phyloP scores from a whole-genome alignment of 2,113 vertebrate genomes.

The Centrocercus urophasianus region DNA sequence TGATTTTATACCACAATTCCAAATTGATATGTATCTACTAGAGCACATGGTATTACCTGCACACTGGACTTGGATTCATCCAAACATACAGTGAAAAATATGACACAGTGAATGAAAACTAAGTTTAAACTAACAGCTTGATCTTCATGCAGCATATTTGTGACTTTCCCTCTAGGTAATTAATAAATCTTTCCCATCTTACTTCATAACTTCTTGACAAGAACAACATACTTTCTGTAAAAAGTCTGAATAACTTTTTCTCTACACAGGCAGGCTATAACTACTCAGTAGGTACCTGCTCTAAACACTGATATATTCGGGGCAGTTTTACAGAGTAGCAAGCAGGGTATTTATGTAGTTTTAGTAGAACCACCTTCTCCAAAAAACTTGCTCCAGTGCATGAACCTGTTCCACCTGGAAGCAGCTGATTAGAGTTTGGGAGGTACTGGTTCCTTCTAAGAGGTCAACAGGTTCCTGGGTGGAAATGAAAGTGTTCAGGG shows the following conservation, averaged over 20 bases:
- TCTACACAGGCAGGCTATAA: background rate
- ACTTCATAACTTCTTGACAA: background rate
- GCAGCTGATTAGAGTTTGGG: background rate
- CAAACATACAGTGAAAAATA: background rate
- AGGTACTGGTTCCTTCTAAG: background rate
- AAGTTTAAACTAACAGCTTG: background rate
- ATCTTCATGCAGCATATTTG: background rate
- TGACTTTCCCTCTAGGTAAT: background rate
- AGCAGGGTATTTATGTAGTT: background rate
- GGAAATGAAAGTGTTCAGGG: background rate
- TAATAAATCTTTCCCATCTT: background rate
- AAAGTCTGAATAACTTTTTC: background rate
- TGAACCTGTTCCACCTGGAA: constrained; percentile 11
- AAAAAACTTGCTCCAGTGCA: background rate
- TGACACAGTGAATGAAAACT: background rate
- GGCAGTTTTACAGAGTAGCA: background rate
- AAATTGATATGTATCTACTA: background rate
- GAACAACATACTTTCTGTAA: background rate
- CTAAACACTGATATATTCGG: background rate
- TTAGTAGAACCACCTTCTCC: background rate
- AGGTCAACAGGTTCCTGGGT: constrained; percentile 7
- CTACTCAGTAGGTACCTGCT: background rate
- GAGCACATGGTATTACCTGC: background rate
- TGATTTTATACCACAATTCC: background rate
- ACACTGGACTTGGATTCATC: background rate